Percentiles rank a stretch among this genome's conserved stretches.
These are phyloP conservation scores for Sycophila texana DNA, from an alignment of 2,888 invertebrate species.

Conservation along the genomic window DNA sequence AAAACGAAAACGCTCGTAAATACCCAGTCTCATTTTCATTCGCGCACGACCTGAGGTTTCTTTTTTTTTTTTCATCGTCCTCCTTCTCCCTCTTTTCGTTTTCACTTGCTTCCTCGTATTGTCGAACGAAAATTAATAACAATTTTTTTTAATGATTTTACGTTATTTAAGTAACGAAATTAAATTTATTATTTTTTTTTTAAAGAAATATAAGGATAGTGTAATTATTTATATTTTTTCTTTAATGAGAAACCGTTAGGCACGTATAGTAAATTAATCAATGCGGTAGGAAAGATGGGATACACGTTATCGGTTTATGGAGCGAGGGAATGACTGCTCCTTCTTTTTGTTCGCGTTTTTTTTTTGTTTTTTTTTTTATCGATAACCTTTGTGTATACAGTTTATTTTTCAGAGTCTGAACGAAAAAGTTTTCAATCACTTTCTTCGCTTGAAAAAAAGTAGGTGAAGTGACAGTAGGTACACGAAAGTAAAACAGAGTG, in stretches of 20 bases:
- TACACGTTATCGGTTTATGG: too few relatives aligned
- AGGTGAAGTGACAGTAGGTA: conserved; percentile 5
- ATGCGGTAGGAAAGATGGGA: too few relatives aligned
- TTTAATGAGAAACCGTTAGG: too few relatives aligned
- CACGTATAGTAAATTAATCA: too few relatives aligned
- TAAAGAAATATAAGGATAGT: too few relatives aligned
- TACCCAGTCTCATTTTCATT: conserved; percentile 30
- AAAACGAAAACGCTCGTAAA: conserved; percentile 46
- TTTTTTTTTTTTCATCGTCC: background rate
- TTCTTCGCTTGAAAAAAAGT: background rate
- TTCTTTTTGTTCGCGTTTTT: background rate
- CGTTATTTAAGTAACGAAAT: too few relatives aligned
- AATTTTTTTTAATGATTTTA: background rate
- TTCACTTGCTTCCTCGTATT: conserved; percentile 18
- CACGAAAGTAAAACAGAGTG: conserved; percentile 4
- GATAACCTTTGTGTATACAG: too few relatives aligned
- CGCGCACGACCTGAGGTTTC: background rate
- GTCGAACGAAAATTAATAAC: background rate
- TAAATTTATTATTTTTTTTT: too few relatives aligned
- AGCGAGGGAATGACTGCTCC: too few relatives aligned
- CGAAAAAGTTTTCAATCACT: background rate
- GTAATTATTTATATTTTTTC: too few relatives aligned
- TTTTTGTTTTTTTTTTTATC: conserved; percentile 1
- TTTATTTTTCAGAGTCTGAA: too few relatives aligned
- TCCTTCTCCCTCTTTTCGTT: conserved; percentile 9